phyloP scores from a whole-genome alignment of 2,797 vertebrate genomes.

The Todus mexicanus region DNA sequence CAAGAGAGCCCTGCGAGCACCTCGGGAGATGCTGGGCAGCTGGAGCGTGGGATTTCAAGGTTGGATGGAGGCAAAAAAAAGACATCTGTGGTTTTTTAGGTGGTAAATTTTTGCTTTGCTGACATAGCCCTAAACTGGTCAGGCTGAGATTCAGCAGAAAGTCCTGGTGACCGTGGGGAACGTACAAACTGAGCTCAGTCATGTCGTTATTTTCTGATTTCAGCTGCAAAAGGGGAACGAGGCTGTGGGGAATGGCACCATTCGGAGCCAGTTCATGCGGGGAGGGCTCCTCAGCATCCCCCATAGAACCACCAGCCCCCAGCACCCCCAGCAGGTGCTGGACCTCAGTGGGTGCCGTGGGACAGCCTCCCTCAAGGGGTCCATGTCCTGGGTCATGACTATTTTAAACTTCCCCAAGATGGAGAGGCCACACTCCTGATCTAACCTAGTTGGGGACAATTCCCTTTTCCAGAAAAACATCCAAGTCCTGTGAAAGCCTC shows the following conservation, averaged over 20 bases:
- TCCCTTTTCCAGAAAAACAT: neutral
- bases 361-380: neutral
- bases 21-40: neutral
- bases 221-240: neutral
- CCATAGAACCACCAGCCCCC: neutral
- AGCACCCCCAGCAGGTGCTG: neutral
- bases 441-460: neutral
- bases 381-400: rapidly evolving
- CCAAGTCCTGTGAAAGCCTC: neutral
- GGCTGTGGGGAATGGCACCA: neutral
- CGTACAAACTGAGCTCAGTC: rapidly evolving
- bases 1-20: neutral
- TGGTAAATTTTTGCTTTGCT: neutral
- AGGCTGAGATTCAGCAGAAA: neutral
- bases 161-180: neutral
- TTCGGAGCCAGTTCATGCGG: rapidly evolving
- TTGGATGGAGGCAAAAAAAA: neutral
- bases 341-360: rapidly evolving
- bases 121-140: neutral
- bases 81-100: rapidly evolving
- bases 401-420: neutral
- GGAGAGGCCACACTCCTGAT: neutral
- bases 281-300: neutral
- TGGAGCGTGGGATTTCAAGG: neutral
- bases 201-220: rapidly evolving